Base-by-base conservation (phyloP, 2,888 invertebrate genomes). In the Aradus depressus region DNA sequence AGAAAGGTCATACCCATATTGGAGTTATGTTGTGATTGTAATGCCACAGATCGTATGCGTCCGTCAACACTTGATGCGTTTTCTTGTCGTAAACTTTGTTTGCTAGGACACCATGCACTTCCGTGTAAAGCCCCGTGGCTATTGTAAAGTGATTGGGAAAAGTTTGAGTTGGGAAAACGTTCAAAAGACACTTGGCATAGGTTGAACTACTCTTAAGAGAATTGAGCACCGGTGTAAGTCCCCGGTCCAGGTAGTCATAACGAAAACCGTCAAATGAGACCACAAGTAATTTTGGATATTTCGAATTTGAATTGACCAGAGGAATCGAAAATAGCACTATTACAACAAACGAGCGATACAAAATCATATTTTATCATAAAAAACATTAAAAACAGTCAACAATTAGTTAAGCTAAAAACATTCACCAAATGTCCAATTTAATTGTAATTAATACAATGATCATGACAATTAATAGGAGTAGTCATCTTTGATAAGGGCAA, bases 61-160 rank as follows among this genome's bases (percentile, higher is more conserved):
- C 61, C 18, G 56, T 59, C 39, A 59, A 28, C 4, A 56, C 58
- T 44, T 52, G 57, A 1, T 55, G 64, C 56, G 41, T 60, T 23
- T 63, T 60, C 0, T 71, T 69, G 63, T 81, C 79, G 61, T 72
- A 80, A 60, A 77, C 71, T 23, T 63, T 62, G 63, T 78, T 83
- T 10, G 75, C 80, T 2, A 81, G 65, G 25, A 84, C 77, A 1
- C 84, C 84, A 66, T 84, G 84, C 14, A 67, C 70, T 64, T 81
- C 81, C 1, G 77, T 72, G 62, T 77, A 80, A 43, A 80, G 65
- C 6, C 83, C 83, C 22, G 80, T 85, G 0, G 77, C 79, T 48
- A 84, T 77, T 1, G 80, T 74, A 61, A 79, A 79, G 66, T 84
- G 84, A 67, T 84, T 84, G 1, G 83, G 80, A 62, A 80, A 80